Evolutionary conservation across 2,888 invertebrate genomes (phyloP).

Genomic region (Portevinia maculata): DNA sequence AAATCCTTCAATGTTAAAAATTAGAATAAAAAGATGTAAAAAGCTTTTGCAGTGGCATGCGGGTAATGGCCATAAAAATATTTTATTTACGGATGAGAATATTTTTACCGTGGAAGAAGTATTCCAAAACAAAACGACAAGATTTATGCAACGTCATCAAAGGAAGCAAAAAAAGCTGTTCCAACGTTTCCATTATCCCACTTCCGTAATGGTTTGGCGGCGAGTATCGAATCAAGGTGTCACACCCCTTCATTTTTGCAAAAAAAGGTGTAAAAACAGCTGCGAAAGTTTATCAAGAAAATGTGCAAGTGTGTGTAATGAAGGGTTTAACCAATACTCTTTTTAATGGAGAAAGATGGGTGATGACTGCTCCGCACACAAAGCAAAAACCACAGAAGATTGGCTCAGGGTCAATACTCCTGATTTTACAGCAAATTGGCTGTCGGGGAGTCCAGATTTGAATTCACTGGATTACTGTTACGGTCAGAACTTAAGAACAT

Average conservation of each 20-base stretch:
- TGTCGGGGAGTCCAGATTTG: too few relatives aligned
- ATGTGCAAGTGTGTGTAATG: not conserved
- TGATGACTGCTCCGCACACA: too few relatives aligned
- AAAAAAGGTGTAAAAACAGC: not conserved
- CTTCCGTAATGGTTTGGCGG: not conserved
- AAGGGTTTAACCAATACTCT: not conserved
- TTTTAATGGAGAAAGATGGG: not conserved
- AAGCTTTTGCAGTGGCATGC: not conserved
- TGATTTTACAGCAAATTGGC: too few relatives aligned
- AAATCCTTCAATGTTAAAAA: not conserved
- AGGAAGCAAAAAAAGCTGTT: too few relatives aligned
- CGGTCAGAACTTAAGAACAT: too few relatives aligned
- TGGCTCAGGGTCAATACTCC: too few relatives aligned
- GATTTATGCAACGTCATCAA: not conserved
- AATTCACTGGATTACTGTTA: too few relatives aligned
- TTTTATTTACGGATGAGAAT: not conserved
- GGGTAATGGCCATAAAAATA: not conserved
- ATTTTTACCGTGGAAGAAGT: not conserved
- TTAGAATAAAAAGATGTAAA: not conserved
- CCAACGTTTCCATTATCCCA: not conserved
- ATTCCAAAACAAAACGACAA: not conserved
- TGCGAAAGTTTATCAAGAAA: not conserved
- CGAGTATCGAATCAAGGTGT: too few relatives aligned
- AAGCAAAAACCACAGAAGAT: too few relatives aligned
- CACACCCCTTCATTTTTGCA: not conserved